phyloP scores from a whole-genome alignment of 1,140 invertebrate species.

The Bactericera cockerelli region DNA sequence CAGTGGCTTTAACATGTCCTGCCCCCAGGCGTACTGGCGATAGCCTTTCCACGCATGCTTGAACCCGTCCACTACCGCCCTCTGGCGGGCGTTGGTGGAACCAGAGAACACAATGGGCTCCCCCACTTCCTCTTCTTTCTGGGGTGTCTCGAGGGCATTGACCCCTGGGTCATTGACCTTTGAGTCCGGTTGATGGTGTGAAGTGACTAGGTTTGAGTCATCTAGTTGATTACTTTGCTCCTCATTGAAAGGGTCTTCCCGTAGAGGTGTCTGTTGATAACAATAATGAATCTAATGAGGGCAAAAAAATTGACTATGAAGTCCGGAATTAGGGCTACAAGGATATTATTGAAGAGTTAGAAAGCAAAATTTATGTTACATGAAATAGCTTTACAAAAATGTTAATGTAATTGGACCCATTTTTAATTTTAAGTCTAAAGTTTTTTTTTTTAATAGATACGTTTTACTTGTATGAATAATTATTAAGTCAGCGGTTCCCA shows the following conservation, averaged over 20 bases:
- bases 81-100: slow-evolving; percentile 59
- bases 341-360: too few relatives aligned
- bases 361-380: too few relatives aligned
- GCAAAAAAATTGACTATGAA: too few relatives aligned
- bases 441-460: too few relatives aligned
- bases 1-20: slow-evolving; percentile 83
- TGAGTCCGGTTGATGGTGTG: not conserved
- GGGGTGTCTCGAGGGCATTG: slow-evolving; percentile 22
- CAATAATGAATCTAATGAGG: too few relatives aligned
- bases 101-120: slow-evolving; percentile 35
- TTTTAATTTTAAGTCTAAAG: too few relatives aligned
- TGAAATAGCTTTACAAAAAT: too few relatives aligned
- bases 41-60: slow-evolving; percentile 86
- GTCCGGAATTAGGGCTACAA: too few relatives aligned
- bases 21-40: slow-evolving; percentile 81
- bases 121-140: too few relatives aligned
- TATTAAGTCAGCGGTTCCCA: too few relatives aligned
- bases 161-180: slow-evolving; percentile 11
- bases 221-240: not conserved
- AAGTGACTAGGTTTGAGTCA: not conserved
- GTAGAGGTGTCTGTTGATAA: not conserved
- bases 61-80: slow-evolving; percentile 69
- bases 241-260: not conserved
- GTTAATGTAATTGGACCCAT: too few relatives aligned
- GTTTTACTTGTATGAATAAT: too few relatives aligned